Percentiles rank a stretch among this genome's conserved stretches.
Conservation (phyloP, 2,888 invertebrate species). For the Eristalinus aeneus region DNA sequence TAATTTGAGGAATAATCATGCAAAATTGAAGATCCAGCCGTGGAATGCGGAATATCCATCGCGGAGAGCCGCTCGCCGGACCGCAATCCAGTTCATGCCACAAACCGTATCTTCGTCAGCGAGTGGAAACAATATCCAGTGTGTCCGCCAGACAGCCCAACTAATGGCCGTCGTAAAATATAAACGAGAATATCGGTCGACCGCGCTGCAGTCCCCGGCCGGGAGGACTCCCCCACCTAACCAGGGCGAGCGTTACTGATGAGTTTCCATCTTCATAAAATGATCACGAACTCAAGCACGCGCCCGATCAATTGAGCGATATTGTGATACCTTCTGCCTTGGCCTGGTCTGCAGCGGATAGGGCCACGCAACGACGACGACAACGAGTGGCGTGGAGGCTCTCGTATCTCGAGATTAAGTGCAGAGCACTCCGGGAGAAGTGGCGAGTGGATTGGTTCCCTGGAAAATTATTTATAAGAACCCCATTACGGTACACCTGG, state of each 20-base stretch:
- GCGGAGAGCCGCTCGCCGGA: conserved; percentile 8
- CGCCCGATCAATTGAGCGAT: conserved; percentile 71
- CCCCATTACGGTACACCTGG: conserved; percentile 69
- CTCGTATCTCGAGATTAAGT: conserved; percentile 55
- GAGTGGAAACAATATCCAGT: conserved; percentile 62
- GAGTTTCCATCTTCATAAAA: conserved; percentile 71
- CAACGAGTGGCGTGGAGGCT: background rate
- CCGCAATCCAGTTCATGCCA: conserved; percentile 64
- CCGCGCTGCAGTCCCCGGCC: conserved; percentile 52
- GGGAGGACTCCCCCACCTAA: conserved; percentile 48
- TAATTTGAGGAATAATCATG: conserved; percentile 70
- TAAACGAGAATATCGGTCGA: conserved; percentile 53
- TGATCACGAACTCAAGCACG: conserved; percentile 71
- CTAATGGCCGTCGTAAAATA: conserved; percentile 71
- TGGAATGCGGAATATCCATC: conserved; percentile 64
- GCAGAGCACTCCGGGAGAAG: conserved; percentile 55
- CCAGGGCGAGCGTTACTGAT: conserved; percentile 45
- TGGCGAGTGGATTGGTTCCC: conserved; percentile 70
- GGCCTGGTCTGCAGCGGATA: conserved; percentile 46
- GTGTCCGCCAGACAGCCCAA: conserved; percentile 39
- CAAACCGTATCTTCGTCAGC: conserved; percentile 58
- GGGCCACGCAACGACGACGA: conserved; percentile 46
- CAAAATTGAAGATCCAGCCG: conserved; percentile 62
- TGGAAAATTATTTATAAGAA: conserved; percentile 70
- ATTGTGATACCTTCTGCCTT: conserved; percentile 60